A percentile compares a stretch with the other conserved stretches of the same genome.
Evolutionary conservation across 1,140 invertebrate species (phyloP).

Genomic region (Neotoxoptera formosana): DNA sequence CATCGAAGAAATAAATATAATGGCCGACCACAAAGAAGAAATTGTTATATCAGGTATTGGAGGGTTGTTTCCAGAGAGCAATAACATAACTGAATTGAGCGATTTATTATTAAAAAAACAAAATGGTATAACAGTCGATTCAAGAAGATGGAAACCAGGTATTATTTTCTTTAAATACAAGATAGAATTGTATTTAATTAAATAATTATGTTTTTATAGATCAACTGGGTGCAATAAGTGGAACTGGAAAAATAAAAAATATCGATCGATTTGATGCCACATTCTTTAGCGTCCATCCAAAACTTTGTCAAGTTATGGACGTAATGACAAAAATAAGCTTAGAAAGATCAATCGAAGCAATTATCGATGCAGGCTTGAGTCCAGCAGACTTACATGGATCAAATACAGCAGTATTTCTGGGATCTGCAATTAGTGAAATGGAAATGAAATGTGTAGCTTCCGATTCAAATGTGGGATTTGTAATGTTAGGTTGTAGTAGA

Average conservation of each 20-base stretch:
- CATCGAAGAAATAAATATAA: not conserved
- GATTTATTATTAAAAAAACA: constrained; percentile 66
- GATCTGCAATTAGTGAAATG: not conserved
- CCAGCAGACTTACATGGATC: not conserved
- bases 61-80: constrained; percentile 70
- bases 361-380: constrained; percentile 56
- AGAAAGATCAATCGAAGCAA: constrained; percentile 56
- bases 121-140: constrained; percentile 40
- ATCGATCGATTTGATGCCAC: constrained; percentile 59
- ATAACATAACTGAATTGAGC: constrained; percentile 70
- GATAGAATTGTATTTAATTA: not conserved
- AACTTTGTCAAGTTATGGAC: constrained; percentile 60
- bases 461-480: not conserved
- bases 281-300: constrained; percentile 61
- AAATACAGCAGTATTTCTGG: constrained; percentile 24
- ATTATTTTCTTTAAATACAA: not conserved
- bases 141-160: constrained; percentile 41
- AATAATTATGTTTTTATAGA: not conserved
- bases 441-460: not conserved
- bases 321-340: constrained; percentile 58
- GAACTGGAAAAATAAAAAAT: constrained; percentile 48
- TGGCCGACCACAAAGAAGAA: constrained; percentile 53
- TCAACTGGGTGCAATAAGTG: not conserved
- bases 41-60: constrained; percentile 72
- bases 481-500: constrained; percentile 70